Conservation (phyloP, 2,797 vertebrate genomes). For the Rachycentron canadum region DNA sequence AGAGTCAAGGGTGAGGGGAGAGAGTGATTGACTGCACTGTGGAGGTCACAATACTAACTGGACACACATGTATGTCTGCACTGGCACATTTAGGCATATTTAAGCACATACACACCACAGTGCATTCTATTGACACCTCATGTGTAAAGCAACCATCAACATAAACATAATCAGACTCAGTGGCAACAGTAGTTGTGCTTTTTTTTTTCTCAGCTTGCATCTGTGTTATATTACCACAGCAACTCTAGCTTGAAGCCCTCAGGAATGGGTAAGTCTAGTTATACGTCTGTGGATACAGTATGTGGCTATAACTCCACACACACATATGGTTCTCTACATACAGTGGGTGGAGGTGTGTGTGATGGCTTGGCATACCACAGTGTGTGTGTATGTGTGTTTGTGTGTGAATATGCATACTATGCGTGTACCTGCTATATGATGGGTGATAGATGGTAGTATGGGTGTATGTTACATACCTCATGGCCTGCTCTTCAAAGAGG, state of each 20-base stretch:
- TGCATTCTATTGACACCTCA: slow-evolving; percentile 64
- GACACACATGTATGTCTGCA: slow-evolving; percentile 54
- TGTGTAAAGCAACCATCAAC: slow-evolving; percentile 70
- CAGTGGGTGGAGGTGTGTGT: slow-evolving; percentile 48
- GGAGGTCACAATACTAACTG: slow-evolving; percentile 68
- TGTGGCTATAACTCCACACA: slow-evolving; percentile 34
- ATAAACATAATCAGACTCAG: slow-evolving; percentile 74
- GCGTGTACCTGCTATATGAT: slow-evolving; percentile 30
- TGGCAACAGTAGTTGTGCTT: slow-evolving; percentile 26
- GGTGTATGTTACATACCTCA: slow-evolving; percentile 72
- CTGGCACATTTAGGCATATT: slow-evolving; percentile 23
- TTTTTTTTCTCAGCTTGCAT: slow-evolving; percentile 55
- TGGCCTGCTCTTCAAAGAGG: slow-evolving; percentile 76
- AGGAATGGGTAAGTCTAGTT: slow-evolving; percentile 38
- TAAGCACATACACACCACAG: slow-evolving; percentile 43
- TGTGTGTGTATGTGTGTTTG: slow-evolving; percentile 28
- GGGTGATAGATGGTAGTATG: slow-evolving; percentile 51
- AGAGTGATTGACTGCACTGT: slow-evolving; percentile 66
- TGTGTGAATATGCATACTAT: slow-evolving; percentile 32
- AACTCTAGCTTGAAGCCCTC: slow-evolving; percentile 57
- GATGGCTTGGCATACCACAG: slow-evolving; percentile 36
- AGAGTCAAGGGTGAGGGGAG: slow-evolving; percentile 55
- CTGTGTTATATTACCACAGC: slow-evolving; percentile 74
- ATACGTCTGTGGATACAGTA: slow-evolving; percentile 43
- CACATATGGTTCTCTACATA: slow-evolving; percentile 56